phyloP scores from a whole-genome alignment of 2,797 vertebrate genomes.

The Steatocranus sp. region DNA sequence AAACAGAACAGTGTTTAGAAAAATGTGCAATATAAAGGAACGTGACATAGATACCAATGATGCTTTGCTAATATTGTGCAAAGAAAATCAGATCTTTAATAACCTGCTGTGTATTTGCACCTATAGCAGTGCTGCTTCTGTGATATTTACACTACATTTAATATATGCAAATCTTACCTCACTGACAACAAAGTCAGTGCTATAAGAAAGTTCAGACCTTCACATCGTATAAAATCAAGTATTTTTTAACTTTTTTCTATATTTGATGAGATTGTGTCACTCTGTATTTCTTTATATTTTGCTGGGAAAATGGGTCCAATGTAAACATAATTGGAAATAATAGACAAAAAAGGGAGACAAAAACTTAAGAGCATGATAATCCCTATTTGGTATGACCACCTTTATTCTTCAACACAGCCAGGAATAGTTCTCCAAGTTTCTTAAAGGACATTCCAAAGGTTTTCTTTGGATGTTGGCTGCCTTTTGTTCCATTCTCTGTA shows the following conservation, averaged over 20 bases:
- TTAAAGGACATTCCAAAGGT: not conserved
- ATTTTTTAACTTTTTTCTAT: not conserved
- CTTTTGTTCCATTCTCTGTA: not conserved
- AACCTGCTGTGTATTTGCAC: not conserved
- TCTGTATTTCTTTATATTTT: not conserved
- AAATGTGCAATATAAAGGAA: not conserved
- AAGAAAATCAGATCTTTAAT: slow-evolving; percentile 11
- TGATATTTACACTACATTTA: slow-evolving; percentile 11
- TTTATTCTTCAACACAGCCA: not conserved
- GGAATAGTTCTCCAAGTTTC: not conserved
- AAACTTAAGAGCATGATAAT: not conserved
- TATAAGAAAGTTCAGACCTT: not conserved
- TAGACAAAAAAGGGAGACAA: not conserved
- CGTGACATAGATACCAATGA: not conserved
- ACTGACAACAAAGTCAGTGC: not conserved
- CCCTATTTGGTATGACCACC: not conserved
- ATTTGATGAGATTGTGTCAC: not conserved
- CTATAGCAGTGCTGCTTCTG: not conserved
- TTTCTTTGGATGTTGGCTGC: not conserved
- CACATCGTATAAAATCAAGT: not conserved
- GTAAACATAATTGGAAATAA: not conserved
- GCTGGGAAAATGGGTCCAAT: not conserved
- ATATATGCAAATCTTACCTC: not conserved
- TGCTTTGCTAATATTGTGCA: not conserved
- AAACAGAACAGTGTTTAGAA: not conserved